A percentile compares a stretch with the other conserved stretches of the same genome.
Conservation (phyloP, 2,113 vertebrate species). For the Ascaphus truei region DNA sequence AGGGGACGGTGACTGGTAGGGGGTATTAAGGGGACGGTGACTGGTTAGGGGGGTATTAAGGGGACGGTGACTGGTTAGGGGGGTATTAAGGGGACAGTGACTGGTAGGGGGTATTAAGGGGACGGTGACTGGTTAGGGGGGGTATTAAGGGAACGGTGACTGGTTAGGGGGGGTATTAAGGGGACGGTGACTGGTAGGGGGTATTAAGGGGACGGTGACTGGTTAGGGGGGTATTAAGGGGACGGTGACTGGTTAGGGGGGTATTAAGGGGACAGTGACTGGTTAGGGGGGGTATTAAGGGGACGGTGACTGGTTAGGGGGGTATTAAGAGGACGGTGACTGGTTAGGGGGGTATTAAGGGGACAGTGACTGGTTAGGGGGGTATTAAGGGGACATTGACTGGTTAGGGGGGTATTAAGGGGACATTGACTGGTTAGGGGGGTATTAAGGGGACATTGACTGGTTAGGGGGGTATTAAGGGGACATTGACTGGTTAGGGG, state of each 20-base stretch:
- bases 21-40: not conserved
- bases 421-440: too few species aligned
- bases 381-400: not conserved
- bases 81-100: not conserved
- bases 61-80: not conserved
- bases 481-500: not conserved
- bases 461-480: not conserved
- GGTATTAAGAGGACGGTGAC: too few species aligned
- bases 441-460: too few species aligned
- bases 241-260: too few species aligned
- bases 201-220: not conserved
- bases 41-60: not conserved
- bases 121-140: not conserved
- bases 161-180: too few species aligned
- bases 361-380: not conserved
- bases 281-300: not conserved
- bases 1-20: too few species aligned
- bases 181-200: too few species aligned
- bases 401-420: too few species aligned
- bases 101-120: not conserved
- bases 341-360: too few species aligned
- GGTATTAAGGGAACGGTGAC: conserved; percentile 31
- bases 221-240: too few species aligned
- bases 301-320: too few species aligned
- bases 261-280: not conserved